A percentile compares a stretch with the other conserved stretches of the same genome.
phyloP scores from a whole-genome alignment of 2,113 vertebrate species.

The Ammodytes marinus region DNA sequence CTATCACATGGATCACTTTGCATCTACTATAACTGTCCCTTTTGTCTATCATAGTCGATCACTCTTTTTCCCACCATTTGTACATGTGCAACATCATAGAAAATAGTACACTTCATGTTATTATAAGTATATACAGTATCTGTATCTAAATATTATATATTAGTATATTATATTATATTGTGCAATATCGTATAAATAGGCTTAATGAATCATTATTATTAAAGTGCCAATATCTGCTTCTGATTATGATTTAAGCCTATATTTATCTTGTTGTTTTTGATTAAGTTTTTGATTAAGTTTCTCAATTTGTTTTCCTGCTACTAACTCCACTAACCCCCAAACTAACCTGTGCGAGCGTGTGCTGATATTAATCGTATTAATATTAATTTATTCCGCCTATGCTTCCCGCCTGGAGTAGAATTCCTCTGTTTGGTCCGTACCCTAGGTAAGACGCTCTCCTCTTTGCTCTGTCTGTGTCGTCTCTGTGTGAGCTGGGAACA shows the following conservation, averaged over 20 bases:
- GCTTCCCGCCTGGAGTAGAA: conserved; percentile 99
- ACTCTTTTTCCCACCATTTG: conserved; percentile 42
- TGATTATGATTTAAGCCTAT: conserved; percentile 8
- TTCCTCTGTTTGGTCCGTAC: conserved; percentile 99
- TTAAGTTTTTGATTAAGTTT: conserved; percentile 22
- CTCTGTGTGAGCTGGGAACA: conserved; percentile 61
- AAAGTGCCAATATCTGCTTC: neutral
- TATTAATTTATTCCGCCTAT: conserved; percentile 98
- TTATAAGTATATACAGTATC: neutral
- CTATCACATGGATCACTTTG: neutral
- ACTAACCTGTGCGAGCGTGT: conserved; percentile 81
- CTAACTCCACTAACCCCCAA: conserved; percentile 79
- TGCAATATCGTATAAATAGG: conserved; percentile 5
- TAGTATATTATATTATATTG: neutral
- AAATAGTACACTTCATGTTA: conserved; percentile 8
- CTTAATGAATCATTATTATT: neutral
- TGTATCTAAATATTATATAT: neutral
- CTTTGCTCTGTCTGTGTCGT: conserved; percentile 75
- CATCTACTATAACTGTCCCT: conserved; percentile 26
- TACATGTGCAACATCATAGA: conserved; percentile 26
- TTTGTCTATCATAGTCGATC: conserved; percentile 54
- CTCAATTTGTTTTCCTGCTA: conserved; percentile 35
- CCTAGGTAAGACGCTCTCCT: conserved; percentile 95
- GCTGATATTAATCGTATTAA: conserved; percentile 91
- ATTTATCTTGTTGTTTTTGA: conserved; percentile 27